These are phyloP conservation scores for Apotomis betuletana DNA, from an alignment of 2,888 invertebrate genomes.

Conservation along the genomic window DNA sequence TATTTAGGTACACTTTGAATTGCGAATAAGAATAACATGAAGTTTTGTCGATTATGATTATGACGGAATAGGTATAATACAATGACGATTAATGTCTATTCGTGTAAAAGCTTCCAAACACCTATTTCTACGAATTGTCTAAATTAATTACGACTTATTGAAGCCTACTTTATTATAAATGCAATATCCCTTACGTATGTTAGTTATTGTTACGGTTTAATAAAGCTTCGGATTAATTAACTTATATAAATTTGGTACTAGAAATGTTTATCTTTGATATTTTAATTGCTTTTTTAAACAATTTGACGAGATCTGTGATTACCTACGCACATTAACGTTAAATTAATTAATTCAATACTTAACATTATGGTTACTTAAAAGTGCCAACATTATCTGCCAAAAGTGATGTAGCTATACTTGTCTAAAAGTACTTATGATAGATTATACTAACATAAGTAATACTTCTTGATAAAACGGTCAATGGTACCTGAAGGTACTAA, in stretches of 20 bases:
- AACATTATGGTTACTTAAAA: constrained; percentile 15
- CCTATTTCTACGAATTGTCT: constrained; percentile 71
- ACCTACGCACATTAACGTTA: constrained; percentile 20
- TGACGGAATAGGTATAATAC: constrained; percentile 68
- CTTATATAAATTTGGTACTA: constrained; percentile 39
- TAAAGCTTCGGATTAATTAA: constrained; percentile 68
- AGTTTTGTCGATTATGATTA: constrained; percentile 65
- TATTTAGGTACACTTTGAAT: constrained; percentile 58
- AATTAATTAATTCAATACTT: constrained; percentile 22
- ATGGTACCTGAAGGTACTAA: constrained; percentile 9
- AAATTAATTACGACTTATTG: constrained; percentile 55
- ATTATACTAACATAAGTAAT: constrained; percentile 20
- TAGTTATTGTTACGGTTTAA: constrained; percentile 74
- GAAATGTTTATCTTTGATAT: constrained; percentile 25
- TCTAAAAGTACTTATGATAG: constrained; percentile 15
- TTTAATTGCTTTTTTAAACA: constrained; percentile 32
- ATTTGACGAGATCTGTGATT: constrained; percentile 16
- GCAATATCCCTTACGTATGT: constrained; percentile 71
- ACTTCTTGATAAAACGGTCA: constrained; percentile 3
- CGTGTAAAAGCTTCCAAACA: constrained; percentile 83
- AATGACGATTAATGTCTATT: constrained; percentile 66
- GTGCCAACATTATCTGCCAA: constrained; percentile 30
- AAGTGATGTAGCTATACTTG: constrained; percentile 24
- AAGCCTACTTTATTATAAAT: constrained; percentile 55
- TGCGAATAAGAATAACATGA: constrained; percentile 71